Percentiles rank a stretch among this genome's conserved stretches.
phyloP scores from a whole-genome alignment of 2,888 invertebrate species.

The Brassicogethes aeneus region DNA sequence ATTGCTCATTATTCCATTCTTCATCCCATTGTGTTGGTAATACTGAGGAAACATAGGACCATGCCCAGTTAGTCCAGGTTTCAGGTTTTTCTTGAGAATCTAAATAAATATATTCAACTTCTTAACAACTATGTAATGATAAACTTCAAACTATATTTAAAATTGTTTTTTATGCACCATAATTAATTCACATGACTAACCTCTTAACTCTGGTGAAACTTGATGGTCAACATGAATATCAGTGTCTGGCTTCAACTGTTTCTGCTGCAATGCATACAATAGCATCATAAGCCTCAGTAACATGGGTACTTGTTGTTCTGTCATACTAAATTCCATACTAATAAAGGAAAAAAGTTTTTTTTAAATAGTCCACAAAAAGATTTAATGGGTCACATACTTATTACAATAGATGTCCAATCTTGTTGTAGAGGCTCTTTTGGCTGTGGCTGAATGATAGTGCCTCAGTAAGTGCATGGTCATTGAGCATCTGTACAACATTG shows the following conservation, averaged over 20 bases:
- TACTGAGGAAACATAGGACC: conserved; percentile 58
- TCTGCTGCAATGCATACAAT: conserved; percentile 55
- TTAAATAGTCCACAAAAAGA: conserved; percentile 4
- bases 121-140: too few species aligned
- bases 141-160: too few species aligned
- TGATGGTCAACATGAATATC: conserved; percentile 16
- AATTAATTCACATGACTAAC: too few species aligned
- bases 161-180: too few species aligned
- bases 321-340: conserved; percentile 70
- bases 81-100: conserved; percentile 25
- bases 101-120: conserved; percentile 8
- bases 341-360: conserved; percentile 9
- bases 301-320: conserved; percentile 74
- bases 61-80: conserved; percentile 59
- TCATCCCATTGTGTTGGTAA: conserved; percentile 44
- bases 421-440: conserved; percentile 49
- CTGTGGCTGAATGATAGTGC: conserved; percentile 48
- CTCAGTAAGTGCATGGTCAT: conserved; percentile 64
- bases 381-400: conserved; percentile 26
- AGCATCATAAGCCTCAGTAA: conserved; percentile 58
- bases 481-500: conserved; percentile 83
- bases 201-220: conserved; percentile 18
- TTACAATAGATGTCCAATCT: conserved; percentile 54
- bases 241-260: conserved; percentile 37
- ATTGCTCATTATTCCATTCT: conserved; percentile 41